Base-by-base conservation (phyloP, 30 jellyfish, hydroid and myxozoan species). In the Aurelia aurita region DNA sequence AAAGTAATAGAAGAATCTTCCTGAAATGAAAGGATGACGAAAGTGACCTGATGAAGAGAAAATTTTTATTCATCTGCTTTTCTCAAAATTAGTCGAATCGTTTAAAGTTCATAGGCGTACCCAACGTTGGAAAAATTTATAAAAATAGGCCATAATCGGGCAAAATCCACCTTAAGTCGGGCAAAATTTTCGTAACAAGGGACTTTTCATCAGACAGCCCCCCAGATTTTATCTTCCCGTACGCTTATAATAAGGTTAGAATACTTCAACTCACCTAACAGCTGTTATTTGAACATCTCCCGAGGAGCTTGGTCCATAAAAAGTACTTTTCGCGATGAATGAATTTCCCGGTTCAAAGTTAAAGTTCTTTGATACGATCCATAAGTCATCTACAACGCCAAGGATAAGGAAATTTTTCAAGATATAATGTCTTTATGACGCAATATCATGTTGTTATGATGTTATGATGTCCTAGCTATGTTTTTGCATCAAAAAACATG, bases 291-390 rank as follows among this genome's bases (percentile, higher is more conserved):
- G 88, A 32, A 87, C 28, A 14, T 87, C 96, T 21, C 92, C 73
- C 14, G 87, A 35, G 14, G 96, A 87, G 70, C 53, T 87, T 27
- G 96, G 96, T 26, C 96, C 96, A 82, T 87, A 87, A 68, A 77
- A 87, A 8, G 70, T 78, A 64, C 96, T 87, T 63, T 79, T 87
- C 0, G 96, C 96, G 59, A 87, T 79, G 66, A 87, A 87, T 18
- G 96, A 43, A 23, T 13, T 54, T 4, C 58, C 67, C 5, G 92
- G 92, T 0, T 35, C 44, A 59, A 87, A 87, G 23, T 49, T 78
- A 32, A 87, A 68, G 14, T 79, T 69, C 65, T 87, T 87, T 26
- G 96, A 87, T 20, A 87, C 26, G 19, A 87, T 68, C 96, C 96
- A 87, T 12, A 87, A 7, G 59, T 87, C 96, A 23, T 66, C 96